phyloP scores from a whole-genome alignment of 2,888 invertebrate species.

The Aproaerema taeniolella region DNA sequence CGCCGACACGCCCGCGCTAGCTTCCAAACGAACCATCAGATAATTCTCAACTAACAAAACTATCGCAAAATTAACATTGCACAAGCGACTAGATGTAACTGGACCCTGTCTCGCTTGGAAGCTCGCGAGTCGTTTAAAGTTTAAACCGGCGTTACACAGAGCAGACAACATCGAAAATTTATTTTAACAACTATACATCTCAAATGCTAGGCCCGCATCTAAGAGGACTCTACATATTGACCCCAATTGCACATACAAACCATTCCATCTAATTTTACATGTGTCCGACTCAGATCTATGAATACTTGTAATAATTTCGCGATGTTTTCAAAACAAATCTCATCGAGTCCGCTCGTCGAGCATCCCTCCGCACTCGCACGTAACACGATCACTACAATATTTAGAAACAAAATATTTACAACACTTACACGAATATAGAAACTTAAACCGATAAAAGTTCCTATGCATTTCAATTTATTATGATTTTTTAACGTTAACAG shows the following conservation, averaged over 20 bases:
- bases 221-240: conserved; percentile 12
- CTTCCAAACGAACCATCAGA: too few species aligned
- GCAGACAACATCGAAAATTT: conserved; percentile 1
- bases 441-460: conserved; percentile 16
- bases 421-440: conserved; percentile 18
- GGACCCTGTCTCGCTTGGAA: not conserved
- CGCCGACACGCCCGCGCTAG: too few species aligned
- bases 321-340: conserved; percentile 3
- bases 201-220: conserved; percentile 9
- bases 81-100: too few species aligned
- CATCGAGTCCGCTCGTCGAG: not conserved
- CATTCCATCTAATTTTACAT: conserved; percentile 11
- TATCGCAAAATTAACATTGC: too few species aligned
- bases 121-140: too few species aligned
- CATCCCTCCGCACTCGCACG: conserved; percentile 9
- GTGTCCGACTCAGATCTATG: conserved; percentile 13
- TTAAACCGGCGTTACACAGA: too few species aligned
- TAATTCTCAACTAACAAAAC: too few species aligned
- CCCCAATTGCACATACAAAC: conserved; percentile 12
- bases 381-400: conserved; percentile 11
- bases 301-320: conserved; percentile 6
- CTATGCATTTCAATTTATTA: conserved; percentile 13
- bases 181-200: conserved; percentile 14
- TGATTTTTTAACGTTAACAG: conserved; percentile 12
- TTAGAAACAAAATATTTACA: conserved; percentile 19